Conservation (phyloP, 1,140 invertebrate species). For the Musca vetustissima region DNA sequence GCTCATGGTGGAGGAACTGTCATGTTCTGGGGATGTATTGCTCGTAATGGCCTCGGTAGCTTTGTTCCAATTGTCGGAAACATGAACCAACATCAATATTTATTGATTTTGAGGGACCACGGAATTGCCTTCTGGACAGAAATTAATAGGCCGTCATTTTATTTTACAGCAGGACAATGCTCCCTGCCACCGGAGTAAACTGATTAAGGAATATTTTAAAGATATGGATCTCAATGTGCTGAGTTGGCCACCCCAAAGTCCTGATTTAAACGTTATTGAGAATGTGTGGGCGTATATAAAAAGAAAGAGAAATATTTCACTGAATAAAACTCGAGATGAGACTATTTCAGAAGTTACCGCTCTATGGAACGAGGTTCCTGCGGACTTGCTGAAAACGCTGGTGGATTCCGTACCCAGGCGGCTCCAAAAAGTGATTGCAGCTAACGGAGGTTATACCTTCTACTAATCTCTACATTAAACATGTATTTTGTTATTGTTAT, state of each 20-base stretch:
- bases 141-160: constrained; percentile 10
- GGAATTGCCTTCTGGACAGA: constrained; percentile 22
- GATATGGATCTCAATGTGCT: neutral
- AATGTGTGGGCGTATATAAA: neutral
- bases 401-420: too few relatives aligned
- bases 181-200: neutral
- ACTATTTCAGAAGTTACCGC: too few relatives aligned
- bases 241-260: neutral
- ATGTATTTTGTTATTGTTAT: too few relatives aligned
- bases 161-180: constrained; percentile 29
- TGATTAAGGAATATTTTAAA: neutral
- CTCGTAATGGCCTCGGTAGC: constrained; percentile 16
- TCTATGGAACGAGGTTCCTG: too few relatives aligned
- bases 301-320: neutral
- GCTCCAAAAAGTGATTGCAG: too few relatives aligned
- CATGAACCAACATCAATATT: constrained; percentile 17
- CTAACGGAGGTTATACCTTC: too few relatives aligned
- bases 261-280: neutral
- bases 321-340: neutral
- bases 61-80: neutral
- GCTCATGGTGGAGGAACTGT: neutral
- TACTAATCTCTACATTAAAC: too few relatives aligned
- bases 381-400: too few relatives aligned
- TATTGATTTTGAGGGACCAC: constrained; percentile 23
- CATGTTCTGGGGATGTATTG: constrained; percentile 24